Conservation (phyloP, 1,140 invertebrate species). For the Caenorhabditis briggsae region DNA sequence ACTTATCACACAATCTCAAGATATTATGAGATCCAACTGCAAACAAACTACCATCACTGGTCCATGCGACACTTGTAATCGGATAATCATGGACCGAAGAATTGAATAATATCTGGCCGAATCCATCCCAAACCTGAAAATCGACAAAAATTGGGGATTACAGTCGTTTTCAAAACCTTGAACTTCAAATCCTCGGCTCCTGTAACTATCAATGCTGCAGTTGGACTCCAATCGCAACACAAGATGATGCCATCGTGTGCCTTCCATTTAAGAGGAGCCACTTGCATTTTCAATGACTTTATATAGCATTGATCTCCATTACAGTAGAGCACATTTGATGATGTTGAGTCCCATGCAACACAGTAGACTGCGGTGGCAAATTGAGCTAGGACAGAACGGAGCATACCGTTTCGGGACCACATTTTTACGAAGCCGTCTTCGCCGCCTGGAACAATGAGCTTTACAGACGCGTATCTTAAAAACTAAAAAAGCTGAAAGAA, state of each 20-base stretch:
- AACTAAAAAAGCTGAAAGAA: not conserved
- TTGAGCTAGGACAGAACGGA: constrained; percentile 89
- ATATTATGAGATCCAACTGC: constrained; percentile 93
- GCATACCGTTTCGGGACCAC: constrained; percentile 95
- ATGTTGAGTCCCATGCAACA: constrained; percentile 57
- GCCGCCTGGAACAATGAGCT: constrained; percentile 82
- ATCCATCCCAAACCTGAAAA: constrained; percentile 87
- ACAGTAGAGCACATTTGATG: constrained; percentile 84
- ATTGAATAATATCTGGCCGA: constrained; percentile 87
- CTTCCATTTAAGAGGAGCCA: constrained; percentile 86
- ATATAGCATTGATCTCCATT: constrained; percentile 87
- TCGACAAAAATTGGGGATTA: not conserved
- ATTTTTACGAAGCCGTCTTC: constrained; percentile 96
- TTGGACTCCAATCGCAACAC: constrained; percentile 88
- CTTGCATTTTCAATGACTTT: constrained; percentile 86
- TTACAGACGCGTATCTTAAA: not conserved
- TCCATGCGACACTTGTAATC: constrained; percentile 90
- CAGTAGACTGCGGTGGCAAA: constrained; percentile 85
- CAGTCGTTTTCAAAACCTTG: constrained; percentile 81
- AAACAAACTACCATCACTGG: constrained; percentile 90
- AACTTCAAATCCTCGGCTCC: constrained; percentile 95
- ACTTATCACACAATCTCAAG: constrained; percentile 90
- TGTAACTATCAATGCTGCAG: constrained; percentile 89
- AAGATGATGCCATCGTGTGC: constrained; percentile 93
- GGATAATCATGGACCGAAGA: constrained; percentile 89